phyloP scores from a whole-genome alignment of 2,797 vertebrate genomes.

The Pangasius djambal region DNA sequence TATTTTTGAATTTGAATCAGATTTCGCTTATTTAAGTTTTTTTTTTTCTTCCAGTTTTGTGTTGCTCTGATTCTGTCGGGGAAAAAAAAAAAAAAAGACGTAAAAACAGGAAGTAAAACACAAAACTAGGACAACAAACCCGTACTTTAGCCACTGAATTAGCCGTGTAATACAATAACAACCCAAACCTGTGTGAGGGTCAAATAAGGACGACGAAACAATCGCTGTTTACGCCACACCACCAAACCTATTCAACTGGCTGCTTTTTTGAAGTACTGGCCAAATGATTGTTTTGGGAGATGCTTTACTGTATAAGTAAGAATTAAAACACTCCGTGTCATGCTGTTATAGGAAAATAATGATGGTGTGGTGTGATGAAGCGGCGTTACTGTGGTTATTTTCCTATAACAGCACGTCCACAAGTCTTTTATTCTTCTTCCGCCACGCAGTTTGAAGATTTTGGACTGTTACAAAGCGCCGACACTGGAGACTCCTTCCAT shows the following conservation, averaged over 20 bases:
- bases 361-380: background rate
- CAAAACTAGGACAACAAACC: background rate
- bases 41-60: background rate
- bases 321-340: background rate
- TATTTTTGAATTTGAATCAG: background rate
- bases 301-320: background rate
- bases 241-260: background rate
- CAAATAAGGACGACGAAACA: background rate
- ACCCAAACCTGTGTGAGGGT: background rate
- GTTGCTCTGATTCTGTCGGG: background rate
- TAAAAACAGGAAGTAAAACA: background rate
- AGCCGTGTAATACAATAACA: background rate
- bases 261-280: slow-evolving; percentile 22
- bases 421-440: background rate
- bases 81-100: background rate
- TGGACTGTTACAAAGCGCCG: background rate
- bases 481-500: background rate
- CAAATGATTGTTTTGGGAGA: background rate
- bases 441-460: background rate
- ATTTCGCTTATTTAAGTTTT: background rate
- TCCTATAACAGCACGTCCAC: background rate
- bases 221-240: background rate
- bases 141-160: background rate
- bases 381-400: background rate
- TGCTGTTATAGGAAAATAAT: background rate